These are phyloP conservation scores for Axea sp. DNA, from an alignment of 2,888 invertebrate genomes.

Conservation along the genomic window DNA sequence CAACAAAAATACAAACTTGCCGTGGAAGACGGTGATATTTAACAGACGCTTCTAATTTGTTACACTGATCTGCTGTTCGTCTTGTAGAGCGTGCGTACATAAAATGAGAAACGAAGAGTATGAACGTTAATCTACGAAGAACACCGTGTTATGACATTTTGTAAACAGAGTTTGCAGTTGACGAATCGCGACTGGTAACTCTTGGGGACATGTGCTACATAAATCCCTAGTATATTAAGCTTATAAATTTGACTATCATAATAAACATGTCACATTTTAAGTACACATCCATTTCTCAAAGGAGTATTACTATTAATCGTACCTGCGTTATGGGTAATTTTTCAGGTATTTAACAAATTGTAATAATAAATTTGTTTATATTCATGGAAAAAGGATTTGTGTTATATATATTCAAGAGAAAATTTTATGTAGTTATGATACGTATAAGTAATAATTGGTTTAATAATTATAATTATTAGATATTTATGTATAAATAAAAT, in stretches of 20 bases:
- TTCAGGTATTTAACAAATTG: neutral
- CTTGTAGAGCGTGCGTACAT: conserved; percentile 50
- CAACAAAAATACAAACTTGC: conserved; percentile 42
- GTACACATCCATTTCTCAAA: conserved; percentile 48
- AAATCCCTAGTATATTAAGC: conserved; percentile 76
- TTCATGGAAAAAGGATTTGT: neutral
- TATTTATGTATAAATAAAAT: too few relatives aligned
- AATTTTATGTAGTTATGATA: too few relatives aligned
- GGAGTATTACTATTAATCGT: conserved; percentile 45
- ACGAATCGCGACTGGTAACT: conserved; percentile 67
- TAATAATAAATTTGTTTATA: neutral
- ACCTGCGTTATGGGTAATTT: conserved; percentile 15
- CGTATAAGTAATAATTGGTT: too few relatives aligned
- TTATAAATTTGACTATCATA: conserved; percentile 70
- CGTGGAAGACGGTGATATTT: conserved; percentile 63
- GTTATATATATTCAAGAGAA: too few relatives aligned
- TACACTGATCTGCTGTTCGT: conserved; percentile 59
- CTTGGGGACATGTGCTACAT: conserved; percentile 69
- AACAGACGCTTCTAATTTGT: conserved; percentile 66
- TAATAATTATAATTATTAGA: too few relatives aligned
- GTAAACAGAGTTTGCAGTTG: conserved; percentile 69
- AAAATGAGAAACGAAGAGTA: conserved; percentile 63
- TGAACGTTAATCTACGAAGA: conserved; percentile 68
- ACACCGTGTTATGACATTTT: conserved; percentile 73
- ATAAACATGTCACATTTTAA: conserved; percentile 66